Conservation (phyloP, 2,113 vertebrate species). For the Gracilinanus agilis region DNA sequence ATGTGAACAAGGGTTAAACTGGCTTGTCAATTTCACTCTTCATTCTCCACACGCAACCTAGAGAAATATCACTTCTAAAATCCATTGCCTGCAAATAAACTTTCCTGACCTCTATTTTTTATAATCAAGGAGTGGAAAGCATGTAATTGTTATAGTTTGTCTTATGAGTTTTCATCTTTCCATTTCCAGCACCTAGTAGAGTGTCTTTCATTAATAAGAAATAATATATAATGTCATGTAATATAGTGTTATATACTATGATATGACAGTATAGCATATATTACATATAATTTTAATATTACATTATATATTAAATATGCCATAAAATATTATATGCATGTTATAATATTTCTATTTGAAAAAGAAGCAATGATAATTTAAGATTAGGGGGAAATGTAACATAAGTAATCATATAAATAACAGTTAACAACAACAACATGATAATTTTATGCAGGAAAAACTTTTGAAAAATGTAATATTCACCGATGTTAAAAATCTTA, state of each 20-base stretch:
- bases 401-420: background rate
- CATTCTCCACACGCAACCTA: background rate
- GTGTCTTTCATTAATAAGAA: background rate
- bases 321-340: background rate
- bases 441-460: background rate
- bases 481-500: background rate
- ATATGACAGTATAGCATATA: background rate
- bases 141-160: background rate
- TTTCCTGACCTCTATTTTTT: background rate
- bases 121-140: background rate
- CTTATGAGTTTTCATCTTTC: background rate
- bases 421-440: background rate
- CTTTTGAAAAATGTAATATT: background rate
- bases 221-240: background rate
- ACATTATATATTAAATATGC: background rate
- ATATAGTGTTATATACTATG: background rate
- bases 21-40: background rate
- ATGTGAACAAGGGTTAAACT: background rate
- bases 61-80: background rate
- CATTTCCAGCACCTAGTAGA: background rate
- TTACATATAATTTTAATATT: background rate
- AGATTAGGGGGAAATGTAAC: background rate
- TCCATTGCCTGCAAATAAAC: background rate
- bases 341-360: background rate
- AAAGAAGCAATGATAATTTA: background rate